Conservation (phyloP, 53 echinoderm and acorn worm genomes). For the Antedon mediterranea region DNA sequence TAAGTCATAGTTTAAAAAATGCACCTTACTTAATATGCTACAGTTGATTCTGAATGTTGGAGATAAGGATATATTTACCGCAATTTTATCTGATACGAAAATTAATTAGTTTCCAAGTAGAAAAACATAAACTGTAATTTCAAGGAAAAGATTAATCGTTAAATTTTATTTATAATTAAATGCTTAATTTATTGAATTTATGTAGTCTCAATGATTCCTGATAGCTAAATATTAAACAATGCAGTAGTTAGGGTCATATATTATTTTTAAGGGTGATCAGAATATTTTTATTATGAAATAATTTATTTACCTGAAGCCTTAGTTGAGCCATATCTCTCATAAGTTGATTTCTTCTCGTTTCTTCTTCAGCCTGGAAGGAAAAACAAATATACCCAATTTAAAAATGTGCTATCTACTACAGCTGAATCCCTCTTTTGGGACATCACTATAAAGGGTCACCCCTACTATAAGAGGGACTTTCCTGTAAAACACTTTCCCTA, state of each 20-base stretch:
- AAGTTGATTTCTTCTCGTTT: constrained; percentile 54
- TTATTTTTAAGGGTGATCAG: too few species aligned
- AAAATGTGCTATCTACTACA: neutral
- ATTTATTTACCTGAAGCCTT: constrained; percentile 54
- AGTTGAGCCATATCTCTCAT: constrained; percentile 93
- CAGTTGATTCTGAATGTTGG: neutral
- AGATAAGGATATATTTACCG: neutral
- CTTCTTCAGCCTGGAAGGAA: constrained; percentile 43
- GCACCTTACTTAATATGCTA: neutral
- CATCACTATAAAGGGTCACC: too few species aligned
- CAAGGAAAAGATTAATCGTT: too few species aligned
- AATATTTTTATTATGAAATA: neutral
- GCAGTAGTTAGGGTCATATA: too few species aligned
- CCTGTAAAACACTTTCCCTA: too few species aligned
- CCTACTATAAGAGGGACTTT: too few species aligned
- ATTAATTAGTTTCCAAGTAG: neutral
- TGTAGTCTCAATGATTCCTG: too few species aligned
- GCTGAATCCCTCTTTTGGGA: too few species aligned
- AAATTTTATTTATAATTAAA: too few species aligned
- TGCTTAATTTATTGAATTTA: too few species aligned
- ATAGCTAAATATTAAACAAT: too few species aligned
- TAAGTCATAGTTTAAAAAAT: neutral
- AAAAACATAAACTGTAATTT: neutral
- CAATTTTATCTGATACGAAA: neutral
- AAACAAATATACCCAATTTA: neutral